Evolutionary conservation across 2,888 invertebrate genomes (phyloP), one percentile per base, ranked within the genome.

Genomic region (Taphrorychus bicolor): DNA sequence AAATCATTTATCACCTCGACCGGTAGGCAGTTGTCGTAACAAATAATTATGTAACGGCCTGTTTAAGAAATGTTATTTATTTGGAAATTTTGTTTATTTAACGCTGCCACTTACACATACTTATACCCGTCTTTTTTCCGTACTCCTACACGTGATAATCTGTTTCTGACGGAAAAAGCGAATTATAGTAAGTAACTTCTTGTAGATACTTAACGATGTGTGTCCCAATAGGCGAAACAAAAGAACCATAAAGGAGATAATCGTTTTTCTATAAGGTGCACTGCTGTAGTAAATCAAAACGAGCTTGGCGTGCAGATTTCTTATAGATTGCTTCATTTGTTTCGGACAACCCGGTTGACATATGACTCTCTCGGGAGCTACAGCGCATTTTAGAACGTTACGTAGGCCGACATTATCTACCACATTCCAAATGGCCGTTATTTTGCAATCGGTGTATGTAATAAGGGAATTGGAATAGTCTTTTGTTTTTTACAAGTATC

Each of bases 1-100:
- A 64, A 64, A 14, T 42, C 49, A 64, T 64, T 58, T 64, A 64
- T 64, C 58, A 64, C 52, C 24, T 42, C 23, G 51, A 16, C 32
- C 49, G 18, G 58, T 58, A 58, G 56, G 41, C 18, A 52, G 64
- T 58, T 64, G 32, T 41, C 11, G 51, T 64, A 64, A 58, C 58
- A 16, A 58, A 45, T 45, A 45, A 57, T 64, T 64, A 52, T 42
- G 42, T 64, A 64, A 64, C 49, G 64, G 41, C 18, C 45, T 40
- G 16, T 58, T 57, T 63, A 22, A 22, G 24, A 57, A 63, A 51
- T 63, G n/a, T 51, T 62, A 24, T 62, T 62, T 62, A 23, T 45
- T 45, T 45, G 32, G 32, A 32, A 7, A 48, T 48, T 48, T 48
- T 48, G 16, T 48, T 48, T 32, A 32, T 32, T 32, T 32, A 32